Evolutionary conservation across 2,797 vertebrate genomes (phyloP).

Genomic region (Centropyge bicolor): DNA sequence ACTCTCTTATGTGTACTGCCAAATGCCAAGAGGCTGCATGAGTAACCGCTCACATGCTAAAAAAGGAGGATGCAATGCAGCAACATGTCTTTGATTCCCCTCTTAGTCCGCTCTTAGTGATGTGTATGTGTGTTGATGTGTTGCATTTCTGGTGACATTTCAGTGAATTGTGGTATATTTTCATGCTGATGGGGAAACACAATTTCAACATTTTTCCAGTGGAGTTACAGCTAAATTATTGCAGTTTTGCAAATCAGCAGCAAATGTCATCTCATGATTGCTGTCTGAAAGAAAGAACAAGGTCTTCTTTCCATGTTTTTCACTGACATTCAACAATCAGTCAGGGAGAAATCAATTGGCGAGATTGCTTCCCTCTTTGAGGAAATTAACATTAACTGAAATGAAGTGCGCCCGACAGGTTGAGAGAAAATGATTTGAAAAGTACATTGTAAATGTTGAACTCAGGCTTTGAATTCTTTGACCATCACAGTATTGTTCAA

Average conservation of each 20-base stretch:
- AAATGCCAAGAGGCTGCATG: background rate
- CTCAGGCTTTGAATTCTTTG: background rate
- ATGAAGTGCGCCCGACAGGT: background rate
- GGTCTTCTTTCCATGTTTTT: background rate
- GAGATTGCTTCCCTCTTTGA: background rate
- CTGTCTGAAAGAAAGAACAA: background rate
- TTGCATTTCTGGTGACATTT: background rate
- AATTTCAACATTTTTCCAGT: background rate
- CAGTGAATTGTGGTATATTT: background rate
- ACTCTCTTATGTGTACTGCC: background rate
- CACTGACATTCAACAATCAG: background rate
- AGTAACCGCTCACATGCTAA: background rate
- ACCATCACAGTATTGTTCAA: background rate
- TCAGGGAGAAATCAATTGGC: background rate
- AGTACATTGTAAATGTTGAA: slow-evolving; percentile 5
- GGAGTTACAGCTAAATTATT: background rate
- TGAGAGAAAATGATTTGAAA: background rate
- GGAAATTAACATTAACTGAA: too few species aligned
- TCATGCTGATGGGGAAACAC: background rate
- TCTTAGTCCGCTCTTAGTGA: background rate
- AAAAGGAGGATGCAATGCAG: background rate
- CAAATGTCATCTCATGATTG: background rate
- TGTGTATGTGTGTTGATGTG: too few species aligned
- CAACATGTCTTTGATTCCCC: background rate
- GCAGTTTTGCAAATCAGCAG: slow-evolving; percentile 5